Base-by-base conservation (phyloP, 2,113 vertebrate genomes). In the Cynoglossus semilaevis region DNA sequence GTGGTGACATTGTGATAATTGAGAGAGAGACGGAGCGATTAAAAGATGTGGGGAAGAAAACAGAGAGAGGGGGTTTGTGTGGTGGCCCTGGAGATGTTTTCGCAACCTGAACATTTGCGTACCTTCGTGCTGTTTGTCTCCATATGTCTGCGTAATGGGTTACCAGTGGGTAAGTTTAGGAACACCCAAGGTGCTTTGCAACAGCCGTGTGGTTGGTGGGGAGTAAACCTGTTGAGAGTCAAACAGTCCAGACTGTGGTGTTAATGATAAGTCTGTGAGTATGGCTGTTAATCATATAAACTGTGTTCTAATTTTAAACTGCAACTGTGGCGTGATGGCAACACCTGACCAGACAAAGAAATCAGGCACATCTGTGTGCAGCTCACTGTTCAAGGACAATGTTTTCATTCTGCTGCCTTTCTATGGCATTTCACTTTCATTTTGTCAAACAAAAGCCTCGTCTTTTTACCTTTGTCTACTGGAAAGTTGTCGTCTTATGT, bases 51-150 rank as follows among this genome's bases (percentile, higher is more conserved):
- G 45, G 34, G 59, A 50, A 84, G 50, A 50, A 44, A 49, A 55
- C 45, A 51, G 47, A 41, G 38, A 13, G 42, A 18, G 49, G 53
- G 52, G 57, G 38, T 7, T 48, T 61, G 70, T 3, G 38, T 48
- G 45, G 72, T 85, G 87, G 88, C 89, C 91, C 89, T 87, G 84
- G 86, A 91, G 90, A 91, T 90, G 89, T 92, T 93, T 94, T 93
- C 75, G 87, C 87, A 91, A 86, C 85, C 89, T 83, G 88, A 87
- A 92, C 90, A 85, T 90, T 91, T 80, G 67, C 74, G 88, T 85
- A 82, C 83, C 80, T 83, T 87, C 77, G 72, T 63, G 72, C 83
- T 85, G 80, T 89, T 92, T 89, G 90, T 91, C 89, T 88, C 70
- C 83, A 88, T 84, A 72, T 81, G 89, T 90, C 87, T 88, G 82